Conservation (phyloP, 2,888 invertebrate genomes). For the Beris morrisii region DNA sequence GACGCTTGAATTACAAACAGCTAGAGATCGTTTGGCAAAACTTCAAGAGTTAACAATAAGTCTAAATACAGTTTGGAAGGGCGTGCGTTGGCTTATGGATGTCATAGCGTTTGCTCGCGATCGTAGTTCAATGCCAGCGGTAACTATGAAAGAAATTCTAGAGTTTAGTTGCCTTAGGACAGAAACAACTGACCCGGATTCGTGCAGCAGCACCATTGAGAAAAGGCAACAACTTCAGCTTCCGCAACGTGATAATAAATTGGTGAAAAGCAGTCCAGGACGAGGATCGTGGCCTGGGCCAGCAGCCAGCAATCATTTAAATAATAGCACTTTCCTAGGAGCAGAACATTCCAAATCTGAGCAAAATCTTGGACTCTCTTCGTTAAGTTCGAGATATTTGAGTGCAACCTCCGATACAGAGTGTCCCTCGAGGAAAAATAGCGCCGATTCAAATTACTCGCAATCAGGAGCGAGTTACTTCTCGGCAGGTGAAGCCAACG, state of each 20-base stretch:
- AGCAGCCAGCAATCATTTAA: constrained; percentile 57
- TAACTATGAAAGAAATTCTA: constrained; percentile 53
- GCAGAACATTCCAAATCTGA: constrained; percentile 84
- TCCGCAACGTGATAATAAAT: constrained; percentile 69
- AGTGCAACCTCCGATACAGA: constrained; percentile 55
- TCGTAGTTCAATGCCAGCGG: constrained; percentile 58
- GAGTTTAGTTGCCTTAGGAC: constrained; percentile 43
- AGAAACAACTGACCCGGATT: constrained; percentile 41
- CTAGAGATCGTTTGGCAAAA: constrained; percentile 80
- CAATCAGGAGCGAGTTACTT: constrained; percentile 59
- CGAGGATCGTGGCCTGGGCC: constrained; percentile 88
- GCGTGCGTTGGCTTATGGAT: constrained; percentile 94
- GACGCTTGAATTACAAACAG: constrained; percentile 79
- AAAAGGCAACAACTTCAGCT: constrained; percentile 53
- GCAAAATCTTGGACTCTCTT: constrained; percentile 60
- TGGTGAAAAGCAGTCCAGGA: constrained; percentile 74
- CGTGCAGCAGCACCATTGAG: constrained; percentile 22
- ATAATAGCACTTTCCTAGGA: constrained; percentile 58
- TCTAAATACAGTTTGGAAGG: constrained; percentile 89
- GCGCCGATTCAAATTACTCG: constrained; percentile 63
- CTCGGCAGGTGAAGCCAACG: constrained; percentile 50
- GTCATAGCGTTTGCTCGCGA: constrained; percentile 93
- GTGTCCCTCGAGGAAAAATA: constrained; percentile 60
- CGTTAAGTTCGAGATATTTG: constrained; percentile 59
- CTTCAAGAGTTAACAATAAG: constrained; percentile 83